Conservation (phyloP, 2,113 vertebrate genomes). For the Brachyistius frenatus region DNA sequence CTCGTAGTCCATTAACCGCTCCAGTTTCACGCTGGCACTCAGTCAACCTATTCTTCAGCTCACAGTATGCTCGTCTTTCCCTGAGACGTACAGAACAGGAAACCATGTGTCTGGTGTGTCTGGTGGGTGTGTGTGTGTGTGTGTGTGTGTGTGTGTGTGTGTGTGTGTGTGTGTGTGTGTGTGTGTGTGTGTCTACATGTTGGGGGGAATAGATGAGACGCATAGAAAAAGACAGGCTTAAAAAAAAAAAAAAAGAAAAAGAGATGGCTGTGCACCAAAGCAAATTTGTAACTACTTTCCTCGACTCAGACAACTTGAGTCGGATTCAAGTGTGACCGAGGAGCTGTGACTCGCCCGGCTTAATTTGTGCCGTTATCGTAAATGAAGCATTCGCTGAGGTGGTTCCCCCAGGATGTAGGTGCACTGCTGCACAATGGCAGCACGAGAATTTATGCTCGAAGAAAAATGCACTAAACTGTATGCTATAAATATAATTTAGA, state of each 20-base stretch:
- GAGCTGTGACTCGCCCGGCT: conserved; percentile 23
- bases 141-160: background rate
- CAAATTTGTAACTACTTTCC: conserved; percentile 5
- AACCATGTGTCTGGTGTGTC: conserved; percentile 4
- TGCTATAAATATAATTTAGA: conserved; percentile 1
- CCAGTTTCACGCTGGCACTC: conserved; percentile 70
- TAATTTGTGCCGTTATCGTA: conserved; percentile 36
- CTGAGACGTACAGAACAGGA: conserved; percentile 46
- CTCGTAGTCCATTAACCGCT: conserved; percentile 69
- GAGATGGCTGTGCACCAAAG: conserved; percentile 12
- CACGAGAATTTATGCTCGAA: conserved; percentile 39
- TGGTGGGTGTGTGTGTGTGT: background rate
- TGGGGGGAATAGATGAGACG: background rate
- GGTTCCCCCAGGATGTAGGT: conserved; percentile 71
- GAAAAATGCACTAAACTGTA: conserved; percentile 18
- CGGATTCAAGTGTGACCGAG: conserved; percentile 30
- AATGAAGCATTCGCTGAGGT: conserved; percentile 67
- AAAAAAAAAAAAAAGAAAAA: background rate
- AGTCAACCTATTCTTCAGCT: conserved; percentile 55
- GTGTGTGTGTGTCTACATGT: too few species aligned
- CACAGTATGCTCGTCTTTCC: conserved; percentile 52
- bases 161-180: background rate
- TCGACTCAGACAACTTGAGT: conserved; percentile 29
- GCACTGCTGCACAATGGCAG: conserved; percentile 49
- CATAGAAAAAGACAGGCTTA: background rate